A percentile compares a stretch with the other conserved stretches of the same genome.
These are phyloP conservation scores for Sthenelais limicola DNA, from an alignment of 2,888 invertebrate genomes.

Conservation along the genomic window DNA sequence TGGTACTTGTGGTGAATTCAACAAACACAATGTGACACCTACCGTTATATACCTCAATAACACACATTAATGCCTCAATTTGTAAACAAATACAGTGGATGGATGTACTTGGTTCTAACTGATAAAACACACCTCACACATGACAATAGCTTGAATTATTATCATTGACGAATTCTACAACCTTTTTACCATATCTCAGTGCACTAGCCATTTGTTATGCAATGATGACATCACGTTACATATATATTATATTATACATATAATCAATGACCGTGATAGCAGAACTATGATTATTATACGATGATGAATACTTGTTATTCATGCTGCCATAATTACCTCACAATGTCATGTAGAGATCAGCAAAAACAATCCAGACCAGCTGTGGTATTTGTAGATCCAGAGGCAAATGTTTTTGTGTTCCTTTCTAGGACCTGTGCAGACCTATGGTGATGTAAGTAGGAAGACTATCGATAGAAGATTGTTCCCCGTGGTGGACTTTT, in stretches of 20 bases:
- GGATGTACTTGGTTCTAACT: too few species aligned
- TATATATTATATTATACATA: too few species aligned
- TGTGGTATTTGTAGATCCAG: background rate
- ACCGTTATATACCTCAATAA: conserved; percentile 22
- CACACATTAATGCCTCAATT: conserved; percentile 30
- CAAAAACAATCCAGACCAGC: too few species aligned
- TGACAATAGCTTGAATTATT: conserved; percentile 33
- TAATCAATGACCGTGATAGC: conserved; percentile 14
- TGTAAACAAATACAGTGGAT: conserved; percentile 7
- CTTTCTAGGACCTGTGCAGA: too few species aligned
- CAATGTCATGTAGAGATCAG: too few species aligned
- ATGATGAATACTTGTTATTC: background rate
- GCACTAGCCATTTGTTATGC: conserved; percentile 21
- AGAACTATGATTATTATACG: conserved; percentile 5
- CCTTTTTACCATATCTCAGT: conserved; percentile 25
- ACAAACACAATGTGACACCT: conserved; percentile 3
- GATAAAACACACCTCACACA: background rate
- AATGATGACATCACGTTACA: conserved; percentile 29
- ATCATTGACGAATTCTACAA: conserved; percentile 10
- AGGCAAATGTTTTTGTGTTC: too few species aligned
- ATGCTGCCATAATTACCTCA: background rate
- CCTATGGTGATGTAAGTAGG: too few species aligned
- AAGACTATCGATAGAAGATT: too few species aligned
- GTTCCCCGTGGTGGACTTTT: too few species aligned
- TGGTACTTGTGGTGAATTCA: too few species aligned